Base-by-base conservation (phyloP, 1,140 invertebrate species). In the Saccostrea glomerata region DNA sequence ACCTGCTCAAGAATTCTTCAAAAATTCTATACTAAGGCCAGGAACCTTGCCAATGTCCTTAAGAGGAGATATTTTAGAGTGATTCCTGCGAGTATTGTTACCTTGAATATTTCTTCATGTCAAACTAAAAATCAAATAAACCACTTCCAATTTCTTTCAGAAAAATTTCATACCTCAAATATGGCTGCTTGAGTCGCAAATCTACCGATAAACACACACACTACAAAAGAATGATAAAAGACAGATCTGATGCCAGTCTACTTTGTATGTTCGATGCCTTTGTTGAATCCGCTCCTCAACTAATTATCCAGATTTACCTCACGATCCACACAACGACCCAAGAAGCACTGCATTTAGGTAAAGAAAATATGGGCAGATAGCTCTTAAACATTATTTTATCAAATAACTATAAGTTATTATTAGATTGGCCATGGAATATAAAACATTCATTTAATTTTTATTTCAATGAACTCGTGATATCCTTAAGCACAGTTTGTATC, bases 251-350 rank as follows among this genome's bases (percentile, higher is more conserved):
- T 91, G 92, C 93, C 12, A 92, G 92, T 15, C 95, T 98, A 87
- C 95, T 99, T 84, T 95, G 98, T 91, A 96, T 98, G 84, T 97
- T 98, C 94, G 98, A 99, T 95, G 98, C 97, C 93, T 98, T 98
- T 94, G 96, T 98, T 88, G 98, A 99, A 95, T 96, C 97, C 17
- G 98, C 97, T 0, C 98, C 98, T 9, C 98, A 98, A 93, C 97
- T 98, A 91, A 97, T 98, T 66, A 95, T 98, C 86, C 98, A 98
- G 95, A 95, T 98, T 47, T 96, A 97, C 96, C 92, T 97, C 97
- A 90, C 96, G 92, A 94, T 90, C 84, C 95, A 89, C 95, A 95
- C 95, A 95, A n/a, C 60, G 2, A 2, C 30, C 15, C n/a, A 73
- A 70, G 85, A 86, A 23, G 30, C 20, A 13, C 0, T 23, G 9